These are phyloP conservation scores for Chloromyia formosa DNA, from an alignment of 2,888 invertebrate species.

Conservation along the genomic window DNA sequence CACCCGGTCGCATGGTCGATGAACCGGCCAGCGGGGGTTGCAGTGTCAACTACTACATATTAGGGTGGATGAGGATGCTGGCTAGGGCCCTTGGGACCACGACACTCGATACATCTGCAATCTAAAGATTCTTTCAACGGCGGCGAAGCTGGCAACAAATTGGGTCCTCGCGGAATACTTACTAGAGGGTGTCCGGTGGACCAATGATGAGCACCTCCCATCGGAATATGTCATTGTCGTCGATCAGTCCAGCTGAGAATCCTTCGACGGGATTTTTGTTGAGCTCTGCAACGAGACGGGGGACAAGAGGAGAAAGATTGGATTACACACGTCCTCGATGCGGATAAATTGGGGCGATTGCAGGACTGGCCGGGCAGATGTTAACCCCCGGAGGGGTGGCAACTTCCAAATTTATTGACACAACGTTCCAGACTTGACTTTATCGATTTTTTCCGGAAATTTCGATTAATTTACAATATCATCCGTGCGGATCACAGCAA, in stretches of 20 bases:
- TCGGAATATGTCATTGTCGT: slow-evolving; percentile 99
- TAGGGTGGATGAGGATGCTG: too few relatives aligned
- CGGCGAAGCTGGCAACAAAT: too few relatives aligned
- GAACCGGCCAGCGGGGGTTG: background rate
- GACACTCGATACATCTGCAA: background rate
- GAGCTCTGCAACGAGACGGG: slow-evolving; percentile 78
- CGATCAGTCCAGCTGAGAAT: slow-evolving; percentile 99
- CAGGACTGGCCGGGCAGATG: background rate
- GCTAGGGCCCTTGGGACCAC: too few relatives aligned
- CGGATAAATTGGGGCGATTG: background rate
- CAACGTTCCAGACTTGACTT: slow-evolving; percentile 5
- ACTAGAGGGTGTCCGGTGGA: slow-evolving; percentile 99
- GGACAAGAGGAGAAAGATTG: slow-evolving; percentile 24
- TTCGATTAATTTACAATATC: slow-evolving; percentile 9
- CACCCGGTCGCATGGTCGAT: background rate
- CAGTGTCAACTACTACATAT: background rate
- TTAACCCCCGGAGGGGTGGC: background rate
- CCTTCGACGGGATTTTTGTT: slow-evolving; percentile 99
- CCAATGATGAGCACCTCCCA: slow-evolving; percentile 99
- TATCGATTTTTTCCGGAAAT: slow-evolving; percentile 36
- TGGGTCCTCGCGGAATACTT: slow-evolving; percentile 67
- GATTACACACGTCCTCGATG: background rate
- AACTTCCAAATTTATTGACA: slow-evolving; percentile 4
- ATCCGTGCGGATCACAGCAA: background rate
- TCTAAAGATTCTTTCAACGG: too few relatives aligned